phyloP scores from a whole-genome alignment of 2,888 invertebrate species.

The Limnephilus marmoratus region DNA sequence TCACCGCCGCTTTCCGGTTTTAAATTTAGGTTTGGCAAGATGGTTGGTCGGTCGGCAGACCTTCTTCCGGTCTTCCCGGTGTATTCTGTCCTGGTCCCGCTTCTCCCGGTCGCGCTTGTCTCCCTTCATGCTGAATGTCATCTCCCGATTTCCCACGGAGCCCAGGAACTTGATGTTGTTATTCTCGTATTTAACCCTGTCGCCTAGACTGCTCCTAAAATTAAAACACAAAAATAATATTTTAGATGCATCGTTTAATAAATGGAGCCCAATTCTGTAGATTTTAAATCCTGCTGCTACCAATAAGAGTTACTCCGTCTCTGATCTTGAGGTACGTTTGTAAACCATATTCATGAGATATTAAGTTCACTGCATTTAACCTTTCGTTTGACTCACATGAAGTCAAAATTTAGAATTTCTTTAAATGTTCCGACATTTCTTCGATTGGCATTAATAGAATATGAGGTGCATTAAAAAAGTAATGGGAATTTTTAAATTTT shows the following conservation, averaged over 20 bases:
- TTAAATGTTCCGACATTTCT: too few species aligned
- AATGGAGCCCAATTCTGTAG: too few species aligned
- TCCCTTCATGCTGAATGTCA: slow-evolving; percentile 84
- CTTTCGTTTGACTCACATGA: too few species aligned
- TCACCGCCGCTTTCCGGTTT: slow-evolving; percentile 60
- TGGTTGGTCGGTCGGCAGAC: slow-evolving; percentile 77
- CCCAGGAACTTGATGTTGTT: slow-evolving; percentile 74
- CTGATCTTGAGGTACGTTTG: too few species aligned
- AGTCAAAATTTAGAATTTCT: too few species aligned
- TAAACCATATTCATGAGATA: too few species aligned
- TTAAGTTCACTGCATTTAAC: too few species aligned
- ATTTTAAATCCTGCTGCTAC: too few species aligned
- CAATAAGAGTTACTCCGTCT: too few species aligned
- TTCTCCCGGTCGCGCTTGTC: slow-evolving; percentile 77
- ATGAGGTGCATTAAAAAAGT: too few species aligned
- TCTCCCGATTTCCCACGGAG: slow-evolving; percentile 85
- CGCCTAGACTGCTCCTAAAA: slow-evolving; percentile 84
- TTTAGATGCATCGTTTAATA: background rate
- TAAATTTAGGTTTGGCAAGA: slow-evolving; percentile 60
- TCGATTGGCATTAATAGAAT: too few species aligned
- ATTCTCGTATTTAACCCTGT: slow-evolving; percentile 82
- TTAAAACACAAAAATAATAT: background rate
- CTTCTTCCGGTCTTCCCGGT: slow-evolving; percentile 83
- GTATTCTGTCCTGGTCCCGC: slow-evolving; percentile 80
- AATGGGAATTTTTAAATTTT: too few species aligned